Conservation (phyloP, 53 echinoderm and acorn worm genomes). For the Echinometra lucunter region DNA sequence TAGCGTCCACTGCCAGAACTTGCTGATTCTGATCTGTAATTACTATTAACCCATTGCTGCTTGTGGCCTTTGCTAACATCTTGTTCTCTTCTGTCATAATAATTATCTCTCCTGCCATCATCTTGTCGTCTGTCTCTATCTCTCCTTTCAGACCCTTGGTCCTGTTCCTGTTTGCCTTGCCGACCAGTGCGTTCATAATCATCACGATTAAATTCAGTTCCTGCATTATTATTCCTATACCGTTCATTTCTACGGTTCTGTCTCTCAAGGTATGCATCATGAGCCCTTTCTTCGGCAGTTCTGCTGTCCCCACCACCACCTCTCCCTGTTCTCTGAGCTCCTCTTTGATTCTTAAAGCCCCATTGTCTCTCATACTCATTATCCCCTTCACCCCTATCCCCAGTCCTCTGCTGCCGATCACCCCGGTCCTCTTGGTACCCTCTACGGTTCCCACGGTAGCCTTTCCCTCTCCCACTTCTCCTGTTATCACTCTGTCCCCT, state of each 20-base stretch:
- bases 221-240: neutral
- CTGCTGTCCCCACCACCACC: neutral
- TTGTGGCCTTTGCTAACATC: slow-evolving; percentile 1
- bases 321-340: neutral
- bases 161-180: slow-evolving; percentile 19
- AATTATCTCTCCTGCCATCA: slow-evolving; percentile 14
- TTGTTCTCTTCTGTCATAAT: slow-evolving; percentile 17
- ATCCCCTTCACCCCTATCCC: neutral
- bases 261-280: slow-evolving; percentile 52
- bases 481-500: slow-evolving; percentile 19
- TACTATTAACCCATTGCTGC: slow-evolving; percentile 53
- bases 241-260: slow-evolving; percentile 44
- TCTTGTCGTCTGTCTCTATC: slow-evolving; percentile 19
- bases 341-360: slow-evolving; percentile 32
- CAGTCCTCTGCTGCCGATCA: slow-evolving; percentile 1
- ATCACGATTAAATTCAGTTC: slow-evolving; percentile 53
- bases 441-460: neutral
- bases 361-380: slow-evolving; percentile 42
- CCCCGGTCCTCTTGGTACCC: slow-evolving; percentile 43
- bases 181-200: slow-evolving; percentile 66
- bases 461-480: neutral
- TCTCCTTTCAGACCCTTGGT: neutral
- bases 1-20: slow-evolving; percentile 5
- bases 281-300: slow-evolving; percentile 31
- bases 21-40: slow-evolving; percentile 11